Evolutionary conservation across 2,888 invertebrate genomes (phyloP).

Genomic region (Hartigia nigra): DNA sequence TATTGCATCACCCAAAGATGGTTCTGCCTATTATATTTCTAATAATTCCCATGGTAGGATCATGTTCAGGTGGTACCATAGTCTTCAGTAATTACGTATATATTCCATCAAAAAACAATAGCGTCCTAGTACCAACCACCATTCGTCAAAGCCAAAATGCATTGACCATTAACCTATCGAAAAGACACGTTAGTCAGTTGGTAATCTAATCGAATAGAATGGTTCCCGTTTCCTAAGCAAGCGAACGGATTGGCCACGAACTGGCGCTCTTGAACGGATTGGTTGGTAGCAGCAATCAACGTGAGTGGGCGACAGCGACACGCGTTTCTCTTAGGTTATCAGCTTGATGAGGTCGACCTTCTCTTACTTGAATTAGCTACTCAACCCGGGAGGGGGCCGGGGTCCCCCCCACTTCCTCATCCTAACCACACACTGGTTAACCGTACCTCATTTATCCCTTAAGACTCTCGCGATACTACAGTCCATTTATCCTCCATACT

Average conservation of each 20-base stretch:
- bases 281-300: slow-evolving; percentile 60
- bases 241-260: slow-evolving; percentile 22
- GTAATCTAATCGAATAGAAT: slow-evolving; percentile 53
- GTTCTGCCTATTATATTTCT: too few relatives aligned
- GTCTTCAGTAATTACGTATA: too few relatives aligned
- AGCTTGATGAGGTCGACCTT: slow-evolving; percentile 55
- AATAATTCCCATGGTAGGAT: too few relatives aligned
- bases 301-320: slow-evolving; percentile 64
- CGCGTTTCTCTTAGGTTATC: slow-evolving; percentile 59
- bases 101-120: background rate
- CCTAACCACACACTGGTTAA: background rate
- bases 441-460: background rate
- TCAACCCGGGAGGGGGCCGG: slow-evolving; percentile 21
- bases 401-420: background rate
- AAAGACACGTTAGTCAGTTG: slow-evolving; percentile 34
- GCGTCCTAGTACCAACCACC: background rate
- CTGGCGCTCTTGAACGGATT: slow-evolving; percentile 12
- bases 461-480: background rate
- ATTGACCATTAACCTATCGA: background rate
- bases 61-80: too few relatives aligned
- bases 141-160: background rate
- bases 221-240: slow-evolving; percentile 21
- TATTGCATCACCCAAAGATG: too few relatives aligned
- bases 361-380: slow-evolving; percentile 3
- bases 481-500: background rate